Conservation (phyloP, 2,113 vertebrate genomes). For the Takifugu flavidus region DNA sequence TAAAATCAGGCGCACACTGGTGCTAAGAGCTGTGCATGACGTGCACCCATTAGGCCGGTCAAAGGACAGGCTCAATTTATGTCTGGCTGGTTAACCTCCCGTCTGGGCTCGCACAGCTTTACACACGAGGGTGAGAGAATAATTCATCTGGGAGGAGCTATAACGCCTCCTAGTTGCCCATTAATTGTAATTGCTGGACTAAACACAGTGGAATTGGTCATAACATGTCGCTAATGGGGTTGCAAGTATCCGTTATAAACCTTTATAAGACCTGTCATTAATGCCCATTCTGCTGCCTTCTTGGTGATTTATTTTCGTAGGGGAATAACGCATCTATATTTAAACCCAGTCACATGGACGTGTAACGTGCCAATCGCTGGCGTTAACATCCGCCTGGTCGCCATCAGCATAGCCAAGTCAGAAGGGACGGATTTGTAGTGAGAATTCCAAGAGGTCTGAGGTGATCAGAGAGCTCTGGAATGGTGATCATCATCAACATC, state of each 20-base stretch:
- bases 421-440: too few species aligned
- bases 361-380: too few species aligned
- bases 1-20: conserved; percentile 34
- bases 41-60: conserved; percentile 44
- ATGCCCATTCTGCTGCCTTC: conserved; percentile 9
- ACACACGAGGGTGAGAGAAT: conserved; percentile 48
- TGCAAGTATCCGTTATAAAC: conserved; percentile 40
- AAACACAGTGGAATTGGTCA: conserved; percentile 47
- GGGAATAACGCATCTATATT: conserved; percentile 2
- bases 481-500: too few species aligned
- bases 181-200: conserved; percentile 57
- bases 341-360: too few species aligned
- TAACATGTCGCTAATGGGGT: conserved; percentile 31
- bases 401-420: too few species aligned
- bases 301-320: conserved; percentile 29
- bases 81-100: conserved; percentile 61
- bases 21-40: conserved; percentile 28
- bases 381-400: too few species aligned
- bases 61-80: conserved; percentile 64
- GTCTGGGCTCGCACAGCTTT: conserved; percentile 42
- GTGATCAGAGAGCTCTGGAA: too few species aligned
- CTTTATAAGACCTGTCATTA: conserved; percentile 3
- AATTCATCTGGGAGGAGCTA: conserved; percentile 58
- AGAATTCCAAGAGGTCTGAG: too few species aligned
- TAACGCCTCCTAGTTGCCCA: conserved; percentile 65